These are phyloP conservation scores for Himantopus leucocephalus DNA, from an alignment of 2,113 vertebrate genomes.

Conservation along the genomic window DNA sequence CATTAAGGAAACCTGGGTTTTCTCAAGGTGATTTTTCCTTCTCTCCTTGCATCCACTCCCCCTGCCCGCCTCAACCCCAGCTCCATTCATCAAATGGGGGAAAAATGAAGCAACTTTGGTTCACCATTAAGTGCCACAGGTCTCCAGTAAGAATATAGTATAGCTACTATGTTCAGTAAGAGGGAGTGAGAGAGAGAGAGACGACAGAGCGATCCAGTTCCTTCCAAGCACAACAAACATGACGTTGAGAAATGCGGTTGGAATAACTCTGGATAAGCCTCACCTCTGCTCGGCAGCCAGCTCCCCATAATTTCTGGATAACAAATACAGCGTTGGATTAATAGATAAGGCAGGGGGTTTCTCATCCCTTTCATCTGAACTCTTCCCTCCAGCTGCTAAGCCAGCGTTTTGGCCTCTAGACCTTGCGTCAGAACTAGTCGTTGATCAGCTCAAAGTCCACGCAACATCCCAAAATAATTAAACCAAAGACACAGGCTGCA, in stretches of 20 bases:
- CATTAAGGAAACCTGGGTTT: conserved; percentile 18
- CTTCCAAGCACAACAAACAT: conserved; percentile 69
- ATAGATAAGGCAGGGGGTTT: conserved; percentile 27
- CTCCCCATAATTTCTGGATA: conserved; percentile 38
- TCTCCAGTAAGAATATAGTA: conserved; percentile 31
- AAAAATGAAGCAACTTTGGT: conserved; percentile 6
- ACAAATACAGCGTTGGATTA: conserved; percentile 15
- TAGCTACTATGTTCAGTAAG: conserved; percentile 49
- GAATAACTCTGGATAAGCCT: conserved; percentile 49
- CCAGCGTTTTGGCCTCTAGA: background rate
- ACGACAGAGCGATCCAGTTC: background rate
- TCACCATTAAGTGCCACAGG: background rate
- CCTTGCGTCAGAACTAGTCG: background rate
- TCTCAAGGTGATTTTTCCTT: conserved; percentile 23
- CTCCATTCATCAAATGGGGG: conserved; percentile 42
- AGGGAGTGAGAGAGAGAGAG: conserved; percentile 11
- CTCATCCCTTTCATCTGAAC: background rate
- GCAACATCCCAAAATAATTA: background rate
- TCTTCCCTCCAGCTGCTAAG: background rate
- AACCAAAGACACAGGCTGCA: background rate
- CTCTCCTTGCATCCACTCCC: background rate
- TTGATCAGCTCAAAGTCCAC: background rate
- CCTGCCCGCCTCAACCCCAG: background rate
- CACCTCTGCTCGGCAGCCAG: conserved; percentile 31
- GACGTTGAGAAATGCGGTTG: conserved; percentile 19